Evolutionary conservation across 2,113 vertebrate genomes (phyloP).

Genomic region (Gracilinanus agilis): DNA sequence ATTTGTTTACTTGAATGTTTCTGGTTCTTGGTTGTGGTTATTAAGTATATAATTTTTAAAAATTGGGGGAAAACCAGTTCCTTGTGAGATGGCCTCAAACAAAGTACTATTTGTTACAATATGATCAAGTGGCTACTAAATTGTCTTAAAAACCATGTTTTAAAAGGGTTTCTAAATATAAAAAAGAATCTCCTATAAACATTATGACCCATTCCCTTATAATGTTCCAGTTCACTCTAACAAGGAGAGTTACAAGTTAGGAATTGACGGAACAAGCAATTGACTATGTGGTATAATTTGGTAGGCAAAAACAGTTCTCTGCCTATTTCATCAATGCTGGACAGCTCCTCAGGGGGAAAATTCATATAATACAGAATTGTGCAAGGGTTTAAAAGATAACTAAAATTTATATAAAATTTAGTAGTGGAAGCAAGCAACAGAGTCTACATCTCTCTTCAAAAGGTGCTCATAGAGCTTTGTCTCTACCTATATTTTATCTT

Average conservation of each 20-base stretch:
- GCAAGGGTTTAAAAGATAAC: not conserved
- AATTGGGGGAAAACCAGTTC: too few relatives aligned
- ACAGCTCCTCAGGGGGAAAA: not conserved
- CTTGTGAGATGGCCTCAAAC: too few relatives aligned
- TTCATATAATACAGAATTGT: not conserved
- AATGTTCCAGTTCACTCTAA: conserved; percentile 19
- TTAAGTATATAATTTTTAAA: too few relatives aligned
- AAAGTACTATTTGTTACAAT: too few relatives aligned
- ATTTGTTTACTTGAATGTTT: too few relatives aligned
- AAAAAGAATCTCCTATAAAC: too few relatives aligned
- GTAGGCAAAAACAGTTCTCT: conserved; percentile 26
- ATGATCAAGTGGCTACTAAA: too few relatives aligned
- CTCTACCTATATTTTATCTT: not conserved
- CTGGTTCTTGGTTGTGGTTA: too few relatives aligned
- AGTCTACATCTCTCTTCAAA: not conserved
- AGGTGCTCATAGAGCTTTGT: not conserved
- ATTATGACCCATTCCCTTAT: too few relatives aligned
- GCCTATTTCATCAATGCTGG: not conserved
- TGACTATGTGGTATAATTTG: conserved; percentile 40
- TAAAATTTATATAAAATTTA: not conserved
- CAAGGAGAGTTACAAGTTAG: conserved; percentile 43
- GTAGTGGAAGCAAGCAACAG: not conserved
- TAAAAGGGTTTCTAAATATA: too few relatives aligned
- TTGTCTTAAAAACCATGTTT: too few relatives aligned
- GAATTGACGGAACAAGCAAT: not conserved